Conservation (phyloP, 2,797 vertebrate species). For the Sparus aurata region DNA sequence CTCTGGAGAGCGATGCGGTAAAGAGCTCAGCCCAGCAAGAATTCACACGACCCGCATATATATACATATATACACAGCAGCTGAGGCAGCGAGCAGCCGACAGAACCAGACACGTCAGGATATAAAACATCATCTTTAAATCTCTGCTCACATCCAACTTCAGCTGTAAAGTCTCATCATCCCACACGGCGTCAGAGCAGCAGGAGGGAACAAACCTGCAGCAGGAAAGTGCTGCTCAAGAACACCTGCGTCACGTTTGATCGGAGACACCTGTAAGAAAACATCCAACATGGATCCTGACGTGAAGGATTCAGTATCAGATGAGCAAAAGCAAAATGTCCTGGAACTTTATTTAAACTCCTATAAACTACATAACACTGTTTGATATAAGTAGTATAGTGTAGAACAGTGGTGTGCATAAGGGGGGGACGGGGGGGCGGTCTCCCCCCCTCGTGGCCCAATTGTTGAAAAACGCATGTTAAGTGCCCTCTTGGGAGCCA, state of each 20-base stretch:
- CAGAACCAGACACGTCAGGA: neutral
- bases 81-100: neutral
- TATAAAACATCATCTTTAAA: neutral
- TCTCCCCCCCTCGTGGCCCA: too few species aligned
- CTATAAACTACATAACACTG: too few species aligned
- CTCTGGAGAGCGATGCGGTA: constrained; percentile 2
- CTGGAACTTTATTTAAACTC: too few species aligned
- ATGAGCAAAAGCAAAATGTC: too few species aligned
- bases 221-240: neutral
- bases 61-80: neutral
- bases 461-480: too few species aligned
- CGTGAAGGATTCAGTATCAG: too few species aligned
- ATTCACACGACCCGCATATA: neutral
- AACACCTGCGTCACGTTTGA: neutral
- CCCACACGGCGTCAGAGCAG: neutral
- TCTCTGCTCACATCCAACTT: neutral
- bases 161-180: neutral
- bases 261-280: neutral
- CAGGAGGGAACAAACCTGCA: neutral
- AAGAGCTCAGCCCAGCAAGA: neutral
- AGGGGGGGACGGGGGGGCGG: too few species aligned
- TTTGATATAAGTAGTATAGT: too few species aligned
- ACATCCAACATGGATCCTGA: too few species aligned
- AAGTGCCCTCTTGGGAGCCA: too few species aligned
- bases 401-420: too few species aligned